These are phyloP conservation scores for Acronicta leporina DNA, from an alignment of 2,888 invertebrate species.

Conservation along the genomic window DNA sequence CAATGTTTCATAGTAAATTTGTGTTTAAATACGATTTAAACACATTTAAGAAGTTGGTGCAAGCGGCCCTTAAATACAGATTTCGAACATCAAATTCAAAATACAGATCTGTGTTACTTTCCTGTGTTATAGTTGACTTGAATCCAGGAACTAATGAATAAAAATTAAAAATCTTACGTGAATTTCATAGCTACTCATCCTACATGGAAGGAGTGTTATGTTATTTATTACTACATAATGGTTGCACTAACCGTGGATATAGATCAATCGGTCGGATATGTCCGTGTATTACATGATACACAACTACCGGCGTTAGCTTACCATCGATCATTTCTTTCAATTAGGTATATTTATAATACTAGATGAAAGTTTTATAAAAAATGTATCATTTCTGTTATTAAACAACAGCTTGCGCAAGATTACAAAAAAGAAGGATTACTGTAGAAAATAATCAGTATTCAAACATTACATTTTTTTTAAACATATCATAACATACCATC, in stretches of 20 bases:
- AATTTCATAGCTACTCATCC: conserved; percentile 8
- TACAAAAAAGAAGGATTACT: no score
- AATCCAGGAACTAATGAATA: not conserved
- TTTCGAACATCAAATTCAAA: no score
- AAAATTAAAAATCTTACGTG: not conserved
- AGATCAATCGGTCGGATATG: conserved; percentile 38
- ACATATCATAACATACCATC: no score
- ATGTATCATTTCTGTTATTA: not conserved
- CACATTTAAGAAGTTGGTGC: no score
- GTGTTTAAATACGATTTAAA: no score
- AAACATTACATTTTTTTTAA: no score
- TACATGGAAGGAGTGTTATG: conserved; percentile 24
- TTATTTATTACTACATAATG: conserved; percentile 26
- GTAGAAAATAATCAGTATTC: no score
- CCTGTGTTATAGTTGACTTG: no score
- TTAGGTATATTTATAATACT: conserved; percentile 5
- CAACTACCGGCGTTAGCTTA: conserved; percentile 4
- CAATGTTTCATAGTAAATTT: no score
- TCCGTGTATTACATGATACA: conserved; percentile 39
- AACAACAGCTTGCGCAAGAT: not conserved
- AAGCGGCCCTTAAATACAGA: no score
- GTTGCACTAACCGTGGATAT: conserved; percentile 23
- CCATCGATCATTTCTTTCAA: conserved; percentile 10
- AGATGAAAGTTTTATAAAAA: conserved; percentile 4
- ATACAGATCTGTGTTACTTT: no score